Conservation (phyloP, 2,888 invertebrate genomes). For the Argyresthia albistria region DNA sequence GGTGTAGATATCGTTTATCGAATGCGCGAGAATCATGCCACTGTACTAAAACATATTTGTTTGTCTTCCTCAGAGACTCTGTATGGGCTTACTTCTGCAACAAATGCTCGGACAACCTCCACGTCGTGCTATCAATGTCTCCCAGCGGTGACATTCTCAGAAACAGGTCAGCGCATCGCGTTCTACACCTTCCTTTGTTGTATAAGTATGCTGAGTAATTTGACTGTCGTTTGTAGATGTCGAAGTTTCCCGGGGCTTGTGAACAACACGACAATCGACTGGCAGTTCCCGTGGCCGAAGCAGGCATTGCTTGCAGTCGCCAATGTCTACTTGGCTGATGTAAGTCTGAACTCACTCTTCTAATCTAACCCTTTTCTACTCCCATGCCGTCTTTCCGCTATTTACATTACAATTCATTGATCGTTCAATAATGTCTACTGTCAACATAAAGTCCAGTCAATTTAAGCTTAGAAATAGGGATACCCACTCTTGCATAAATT, state of each 20-base stretch:
- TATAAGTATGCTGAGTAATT: neutral
- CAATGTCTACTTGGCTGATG: slow-evolving; percentile 84
- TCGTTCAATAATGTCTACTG: no score
- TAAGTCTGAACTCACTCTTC: slow-evolving; percentile 43
- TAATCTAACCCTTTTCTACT: no score
- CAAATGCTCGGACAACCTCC: slow-evolving; percentile 86
- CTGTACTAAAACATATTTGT: no score
- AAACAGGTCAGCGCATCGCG: slow-evolving; percentile 61
- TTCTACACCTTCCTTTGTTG: no score
- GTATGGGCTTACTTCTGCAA: slow-evolving; percentile 90
- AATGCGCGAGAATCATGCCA: no score
- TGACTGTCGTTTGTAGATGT: slow-evolving; percentile 55
- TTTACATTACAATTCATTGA: no score
- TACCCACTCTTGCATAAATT: no score
- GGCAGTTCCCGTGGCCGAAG: slow-evolving; percentile 95
- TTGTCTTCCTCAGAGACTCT: slow-evolving; percentile 71
- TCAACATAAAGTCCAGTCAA: no score
- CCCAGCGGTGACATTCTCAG: slow-evolving; percentile 87
- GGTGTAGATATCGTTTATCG: no score
- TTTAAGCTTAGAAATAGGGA: no score
- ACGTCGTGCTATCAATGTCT: slow-evolving; percentile 93
- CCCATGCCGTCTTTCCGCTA: no score
- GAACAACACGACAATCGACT: slow-evolving; percentile 93
- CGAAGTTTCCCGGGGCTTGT: slow-evolving; percentile 94
- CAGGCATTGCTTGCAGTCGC: slow-evolving; percentile 92